A percentile compares a stretch with the other conserved stretches of the same genome.
These are phyloP conservation scores for Pararge aegeria DNA, from an alignment of 1,140 invertebrate genomes.

Conservation along the genomic window DNA sequence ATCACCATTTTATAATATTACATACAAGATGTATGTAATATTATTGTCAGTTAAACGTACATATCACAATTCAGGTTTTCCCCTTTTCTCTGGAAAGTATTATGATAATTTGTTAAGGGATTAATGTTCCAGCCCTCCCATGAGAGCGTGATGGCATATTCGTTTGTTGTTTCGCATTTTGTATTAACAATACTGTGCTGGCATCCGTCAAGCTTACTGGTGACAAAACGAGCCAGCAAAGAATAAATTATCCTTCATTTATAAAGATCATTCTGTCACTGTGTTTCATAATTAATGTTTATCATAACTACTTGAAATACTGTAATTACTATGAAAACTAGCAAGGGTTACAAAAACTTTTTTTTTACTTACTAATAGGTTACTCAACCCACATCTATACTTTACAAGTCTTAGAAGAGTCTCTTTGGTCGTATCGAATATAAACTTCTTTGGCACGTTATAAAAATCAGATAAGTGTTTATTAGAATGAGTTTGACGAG, in stretches of 20 bases:
- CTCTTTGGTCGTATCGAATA: too few species aligned
- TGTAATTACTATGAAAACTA: neutral
- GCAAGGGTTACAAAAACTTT: too few species aligned
- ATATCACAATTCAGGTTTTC: neutral
- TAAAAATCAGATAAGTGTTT: too few species aligned
- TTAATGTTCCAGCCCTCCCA: constrained; percentile 4
- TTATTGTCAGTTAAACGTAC: neutral
- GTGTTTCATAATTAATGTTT: constrained; percentile 15
- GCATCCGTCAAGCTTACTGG: constrained; percentile 32
- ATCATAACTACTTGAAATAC: constrained; percentile 14
- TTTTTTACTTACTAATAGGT: too few species aligned
- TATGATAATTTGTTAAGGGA: constrained; percentile 9
- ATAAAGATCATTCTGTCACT: constrained; percentile 62
- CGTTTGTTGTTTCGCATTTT: constrained; percentile 9
- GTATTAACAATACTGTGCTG: constrained; percentile 5
- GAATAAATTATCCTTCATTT: constrained; percentile 67
- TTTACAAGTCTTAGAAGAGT: too few species aligned
- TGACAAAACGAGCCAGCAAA: constrained; percentile 60
- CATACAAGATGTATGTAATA: neutral
- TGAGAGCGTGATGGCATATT: constrained; percentile 8
- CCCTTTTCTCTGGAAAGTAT: neutral
- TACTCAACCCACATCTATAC: too few species aligned
- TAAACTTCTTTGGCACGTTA: too few species aligned
- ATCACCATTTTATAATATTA: too few species aligned
- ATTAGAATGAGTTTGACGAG: too few species aligned